Conservation (phyloP, 2,797 vertebrate species). For the Coregonus ussuriensis region DNA sequence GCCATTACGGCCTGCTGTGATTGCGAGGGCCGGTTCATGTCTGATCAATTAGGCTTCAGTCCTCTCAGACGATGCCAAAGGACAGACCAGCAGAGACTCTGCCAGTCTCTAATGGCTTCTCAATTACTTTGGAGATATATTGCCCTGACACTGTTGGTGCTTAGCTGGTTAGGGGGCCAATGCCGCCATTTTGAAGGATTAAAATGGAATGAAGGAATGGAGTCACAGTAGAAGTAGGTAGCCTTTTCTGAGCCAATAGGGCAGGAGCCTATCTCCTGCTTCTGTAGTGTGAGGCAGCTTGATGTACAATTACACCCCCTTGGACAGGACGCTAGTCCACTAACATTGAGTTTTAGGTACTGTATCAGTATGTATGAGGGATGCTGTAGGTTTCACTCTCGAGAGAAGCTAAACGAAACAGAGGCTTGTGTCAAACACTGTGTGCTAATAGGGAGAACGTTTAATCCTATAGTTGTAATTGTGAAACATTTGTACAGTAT, state of each 20-base stretch:
- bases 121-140: conserved; percentile 30
- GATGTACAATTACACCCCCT: too few species aligned
- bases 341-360: too few species aligned
- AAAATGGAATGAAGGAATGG: neutral
- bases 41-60: conserved; percentile 56
- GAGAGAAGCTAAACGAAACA: too few species aligned
- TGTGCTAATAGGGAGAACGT: neutral
- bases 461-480: neutral
- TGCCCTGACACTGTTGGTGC: conserved; percentile 31
- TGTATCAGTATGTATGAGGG: too few species aligned
- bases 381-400: too few species aligned
- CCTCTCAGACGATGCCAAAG: conserved; percentile 38
- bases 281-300: too few species aligned
- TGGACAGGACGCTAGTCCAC: too few species aligned
- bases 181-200: conserved; percentile 38
- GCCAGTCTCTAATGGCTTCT: conserved; percentile 58
- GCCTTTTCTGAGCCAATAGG: too few species aligned
- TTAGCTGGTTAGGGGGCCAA: conserved; percentile 36
- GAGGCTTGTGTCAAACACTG: too few species aligned
- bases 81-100: conserved; percentile 46
- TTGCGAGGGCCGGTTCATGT: conserved; percentile 39
- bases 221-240: neutral
- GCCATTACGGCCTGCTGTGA: conserved; percentile 45
- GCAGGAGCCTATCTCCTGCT: too few species aligned
- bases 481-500: neutral